Evolutionary conservation across 2,797 vertebrate genomes (phyloP), one percentile per base, ranked within the genome.

Genomic region (Syncerus caffer): DNA sequence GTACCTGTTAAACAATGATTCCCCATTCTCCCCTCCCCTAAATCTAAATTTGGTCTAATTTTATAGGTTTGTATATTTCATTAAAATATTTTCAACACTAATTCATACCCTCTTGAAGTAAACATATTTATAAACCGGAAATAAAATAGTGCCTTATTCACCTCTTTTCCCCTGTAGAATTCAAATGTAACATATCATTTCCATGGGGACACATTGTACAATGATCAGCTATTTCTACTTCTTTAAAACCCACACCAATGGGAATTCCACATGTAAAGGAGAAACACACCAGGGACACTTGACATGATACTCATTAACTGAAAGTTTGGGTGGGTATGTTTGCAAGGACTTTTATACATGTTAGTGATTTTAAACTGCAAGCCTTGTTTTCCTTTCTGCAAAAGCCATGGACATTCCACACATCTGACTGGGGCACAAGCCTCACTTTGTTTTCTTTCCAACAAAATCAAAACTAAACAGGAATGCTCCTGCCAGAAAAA

Each of bases 61-160:
- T 27, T 92, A 51, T 58, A 57, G 34, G 34, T 90, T 87, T 76
- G 19, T 53, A 76, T 42, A 83, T 62, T 58, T 34, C 38, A 76
- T 60, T 84, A 51, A 95, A 83, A 84, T 31, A 91, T 60, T 53
- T 89, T 95, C 50, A 96, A 64, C 29, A 51, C 2, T 8, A 14
- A 89, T 91, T 67, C 14, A 86, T 53, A 50, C 14, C 19, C 27
- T 89, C 60, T 90, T 31, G 1, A 71, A 82, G 38, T 53, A 88
- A 96, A 96, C 29, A 62, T 51, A 80, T 86, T 85, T 84, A 58
- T 89, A 86, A 92, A 58, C 14, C 90, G 67, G 85, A 92, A 92
- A 76, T 85, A 87, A 88, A 82, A 47, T 71, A 53, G 8, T 31
- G 2, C 11, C 83, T 85, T 84, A 42, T 71, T 62, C 83, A 79